Evolutionary conservation across 2,113 vertebrate species (phyloP).

Genomic region (Synchiropus splendidus): DNA sequence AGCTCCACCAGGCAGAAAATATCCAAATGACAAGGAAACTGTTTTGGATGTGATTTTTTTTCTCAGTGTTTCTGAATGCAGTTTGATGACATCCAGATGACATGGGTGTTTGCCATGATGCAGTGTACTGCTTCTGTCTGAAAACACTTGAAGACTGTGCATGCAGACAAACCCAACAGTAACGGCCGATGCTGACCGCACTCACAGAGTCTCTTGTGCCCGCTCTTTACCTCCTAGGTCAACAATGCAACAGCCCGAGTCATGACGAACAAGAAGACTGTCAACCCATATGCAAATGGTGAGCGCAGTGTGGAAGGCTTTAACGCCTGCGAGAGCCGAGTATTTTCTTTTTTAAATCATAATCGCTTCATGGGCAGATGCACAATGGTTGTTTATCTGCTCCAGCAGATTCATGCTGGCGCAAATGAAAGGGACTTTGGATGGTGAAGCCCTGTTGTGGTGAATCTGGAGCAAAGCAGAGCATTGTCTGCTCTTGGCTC

Average conservation of each 20-base stretch:
- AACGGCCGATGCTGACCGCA: slow-evolving; percentile 43
- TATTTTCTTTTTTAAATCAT: neutral
- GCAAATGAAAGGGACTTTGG: no score
- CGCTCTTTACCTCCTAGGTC: slow-evolving; percentile 66
- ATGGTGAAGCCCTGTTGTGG: no score
- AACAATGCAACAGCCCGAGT: slow-evolving; percentile 96
- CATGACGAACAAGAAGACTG: slow-evolving; percentile 97
- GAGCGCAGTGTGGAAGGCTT: no score
- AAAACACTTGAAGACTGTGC: slow-evolving; percentile 69
- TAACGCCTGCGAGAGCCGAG: no score
- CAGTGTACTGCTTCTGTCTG: slow-evolving; percentile 58
- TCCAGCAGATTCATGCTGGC: no score
- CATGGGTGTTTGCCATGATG: slow-evolving; percentile 75
- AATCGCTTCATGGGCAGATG: no score
- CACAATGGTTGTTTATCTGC: no score
- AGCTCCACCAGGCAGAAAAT: slow-evolving; percentile 29
- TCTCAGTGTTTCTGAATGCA: slow-evolving; percentile 77
- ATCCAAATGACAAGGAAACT: slow-evolving; percentile 66
- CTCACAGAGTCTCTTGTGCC: slow-evolving; percentile 65
- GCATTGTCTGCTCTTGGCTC: no score
- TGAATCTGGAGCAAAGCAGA: no score
- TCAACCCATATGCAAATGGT: slow-evolving; percentile 97
- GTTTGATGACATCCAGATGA: slow-evolving; percentile 62
- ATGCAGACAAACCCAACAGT: slow-evolving; percentile 56
- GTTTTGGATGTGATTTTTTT: slow-evolving; percentile 76